Evolutionary conservation across 2,888 invertebrate species (phyloP), one percentile per base, ranked within the genome.

Genomic region (Chymomyza caudatula): DNA sequence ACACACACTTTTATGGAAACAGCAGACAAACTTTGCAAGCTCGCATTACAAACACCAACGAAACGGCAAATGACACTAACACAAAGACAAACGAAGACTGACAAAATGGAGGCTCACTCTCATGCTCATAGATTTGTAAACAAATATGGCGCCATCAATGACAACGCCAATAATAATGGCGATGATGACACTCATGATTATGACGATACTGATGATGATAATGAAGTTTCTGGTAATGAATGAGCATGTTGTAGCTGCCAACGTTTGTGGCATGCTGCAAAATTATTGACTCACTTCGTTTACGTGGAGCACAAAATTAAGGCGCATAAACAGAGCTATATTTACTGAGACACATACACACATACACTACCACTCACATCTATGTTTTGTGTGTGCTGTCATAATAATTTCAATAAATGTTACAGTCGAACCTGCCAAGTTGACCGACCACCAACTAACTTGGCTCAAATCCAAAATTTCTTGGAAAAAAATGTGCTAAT

Each of bases 61-160:
- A 37, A 47, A 49, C 61, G 56, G 71, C 54, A 64, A 47, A 55
- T 62, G 70, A 72, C 69, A 71, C 60, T 51, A 60, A 62, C 57
- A 72, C 61, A 63, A 59, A 57, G 56, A 54, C 47, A 63, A 52
- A 69, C 63, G 59, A 57, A 55, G 55, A 51, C 55, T 49, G 58
- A 22, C 54, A 62, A 44, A 53, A 22, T 55, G 49, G 47, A 52
- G 42, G 44, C 55, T 57, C 37, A 60, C 54, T 44, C 44, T 43
- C 53, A 65, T 56, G 52, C 15, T 47, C 44, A 53, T 67, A 65
- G 69, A 61, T 57, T 63, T 53, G 61, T 68, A 74, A 77, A 77
- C 85, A 72, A 82, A 82, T 79, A 80, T 85, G 83, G 83, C 83
- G 79, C 80, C 80, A 80, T 80, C 83, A 80, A 79, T 82, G 79